Conservation (phyloP, 2,888 invertebrate genomes). For the Polyploca ridens region DNA sequence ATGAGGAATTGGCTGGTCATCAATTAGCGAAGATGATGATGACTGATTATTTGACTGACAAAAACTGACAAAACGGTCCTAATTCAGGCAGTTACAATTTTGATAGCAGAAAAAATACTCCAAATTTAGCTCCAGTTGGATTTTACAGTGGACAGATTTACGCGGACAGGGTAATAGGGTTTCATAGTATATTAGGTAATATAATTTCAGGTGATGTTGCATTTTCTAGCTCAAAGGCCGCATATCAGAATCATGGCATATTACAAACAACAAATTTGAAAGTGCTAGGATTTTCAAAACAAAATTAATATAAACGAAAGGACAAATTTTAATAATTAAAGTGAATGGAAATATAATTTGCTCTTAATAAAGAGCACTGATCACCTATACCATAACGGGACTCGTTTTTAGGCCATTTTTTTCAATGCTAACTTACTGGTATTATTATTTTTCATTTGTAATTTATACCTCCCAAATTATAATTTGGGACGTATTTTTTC, state of each 20-base stretch:
- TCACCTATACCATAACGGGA: conserved; percentile 4
- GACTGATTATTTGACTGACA: not conserved
- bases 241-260: too few species aligned
- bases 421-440: not conserved
- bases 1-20: not conserved
- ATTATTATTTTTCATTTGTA: not conserved
- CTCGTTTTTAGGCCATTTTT: not conserved
- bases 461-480: not conserved
- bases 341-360: conserved; percentile 13
- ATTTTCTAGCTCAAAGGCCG: too few species aligned
- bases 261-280: too few species aligned
- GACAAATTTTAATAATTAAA: not conserved
- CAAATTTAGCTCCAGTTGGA: too few species aligned
- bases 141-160: too few species aligned
- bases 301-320: not conserved
- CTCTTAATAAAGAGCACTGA: not conserved
- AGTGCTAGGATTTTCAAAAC: too few species aligned
- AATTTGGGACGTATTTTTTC: not conserved
- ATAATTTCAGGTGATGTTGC: too few species aligned
- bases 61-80: not conserved
- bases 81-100: not conserved
- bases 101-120: too few species aligned
- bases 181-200: too few species aligned
- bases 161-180: too few species aligned
- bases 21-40: not conserved